Conservation (phyloP, 1,140 invertebrate genomes). For the Caenorhabditis inopinata region DNA sequence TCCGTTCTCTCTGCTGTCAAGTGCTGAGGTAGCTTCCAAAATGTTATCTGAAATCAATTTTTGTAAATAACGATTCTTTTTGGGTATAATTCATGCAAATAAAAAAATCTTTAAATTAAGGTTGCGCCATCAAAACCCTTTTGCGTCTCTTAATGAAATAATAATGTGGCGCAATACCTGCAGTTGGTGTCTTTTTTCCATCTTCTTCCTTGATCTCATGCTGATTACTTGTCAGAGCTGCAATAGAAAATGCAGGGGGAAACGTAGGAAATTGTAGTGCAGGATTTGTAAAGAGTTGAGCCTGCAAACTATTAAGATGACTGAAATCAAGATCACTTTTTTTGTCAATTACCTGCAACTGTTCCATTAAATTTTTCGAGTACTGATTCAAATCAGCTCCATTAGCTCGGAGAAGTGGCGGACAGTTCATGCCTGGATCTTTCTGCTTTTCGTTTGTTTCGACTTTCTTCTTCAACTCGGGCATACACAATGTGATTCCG, state of each 20-base stretch:
- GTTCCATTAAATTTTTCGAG: background rate
- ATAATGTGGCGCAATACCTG: background rate
- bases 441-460: background rate
- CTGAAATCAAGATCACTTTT: no score
- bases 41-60: background rate
- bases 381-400: constrained; percentile 17
- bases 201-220: constrained; percentile 2
- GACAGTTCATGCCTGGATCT: constrained; percentile 18
- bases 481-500: constrained; percentile 17
- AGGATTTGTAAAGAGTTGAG: background rate
- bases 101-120: no score
- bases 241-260: background rate
- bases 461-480: constrained; percentile 8
- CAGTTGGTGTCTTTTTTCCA: background rate
- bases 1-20: background rate
- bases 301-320: background rate
- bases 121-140: no score
- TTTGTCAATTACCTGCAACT: background rate
- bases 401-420: background rate
- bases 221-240: constrained; percentile 4
- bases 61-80: no score
- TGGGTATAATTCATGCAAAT: no score
- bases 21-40: background rate
- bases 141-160: no score
- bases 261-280: background rate